Conservation (phyloP, 2,888 invertebrate species). For the Brachyptera putata region DNA sequence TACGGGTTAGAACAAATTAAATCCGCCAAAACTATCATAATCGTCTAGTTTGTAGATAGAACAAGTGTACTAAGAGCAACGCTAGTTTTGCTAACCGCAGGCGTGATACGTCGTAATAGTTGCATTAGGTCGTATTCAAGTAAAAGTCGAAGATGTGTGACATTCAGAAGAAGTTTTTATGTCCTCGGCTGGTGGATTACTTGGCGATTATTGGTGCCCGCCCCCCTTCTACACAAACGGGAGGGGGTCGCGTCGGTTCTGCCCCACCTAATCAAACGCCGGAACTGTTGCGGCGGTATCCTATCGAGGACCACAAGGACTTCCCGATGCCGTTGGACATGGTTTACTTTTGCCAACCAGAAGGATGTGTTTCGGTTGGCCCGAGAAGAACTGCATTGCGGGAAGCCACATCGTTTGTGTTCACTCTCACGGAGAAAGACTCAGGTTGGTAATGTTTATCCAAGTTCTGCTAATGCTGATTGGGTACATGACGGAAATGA, state of each 20-base stretch:
- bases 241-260: constrained; percentile 60
- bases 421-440: constrained; percentile 97
- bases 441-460: constrained; percentile 74
- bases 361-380: constrained; percentile 92
- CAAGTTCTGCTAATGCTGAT: too few relatives aligned
- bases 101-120: too few relatives aligned
- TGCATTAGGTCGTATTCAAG: too few relatives aligned
- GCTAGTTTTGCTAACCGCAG: too few relatives aligned
- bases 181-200: constrained; percentile 90
- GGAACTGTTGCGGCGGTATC: constrained; percentile 91
- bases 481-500: too few relatives aligned
- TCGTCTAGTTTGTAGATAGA: too few relatives aligned
- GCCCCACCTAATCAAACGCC: constrained; percentile 65
- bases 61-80: too few relatives aligned
- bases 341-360: constrained; percentile 99
- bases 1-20: too few relatives aligned
- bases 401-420: constrained; percentile 95
- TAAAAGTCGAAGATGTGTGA: constrained; percentile 45
- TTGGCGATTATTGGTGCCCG: constrained; percentile 93
- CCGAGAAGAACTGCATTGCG: constrained; percentile 77
- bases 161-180: constrained; percentile 73
- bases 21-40: too few relatives aligned
- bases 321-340: constrained; percentile 96
- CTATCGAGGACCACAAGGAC: constrained; percentile 92
- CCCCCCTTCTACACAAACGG: constrained; percentile 59